Evolutionary conservation across 2,888 invertebrate species (phyloP).

Genomic region (Orchesella flavescens): DNA sequence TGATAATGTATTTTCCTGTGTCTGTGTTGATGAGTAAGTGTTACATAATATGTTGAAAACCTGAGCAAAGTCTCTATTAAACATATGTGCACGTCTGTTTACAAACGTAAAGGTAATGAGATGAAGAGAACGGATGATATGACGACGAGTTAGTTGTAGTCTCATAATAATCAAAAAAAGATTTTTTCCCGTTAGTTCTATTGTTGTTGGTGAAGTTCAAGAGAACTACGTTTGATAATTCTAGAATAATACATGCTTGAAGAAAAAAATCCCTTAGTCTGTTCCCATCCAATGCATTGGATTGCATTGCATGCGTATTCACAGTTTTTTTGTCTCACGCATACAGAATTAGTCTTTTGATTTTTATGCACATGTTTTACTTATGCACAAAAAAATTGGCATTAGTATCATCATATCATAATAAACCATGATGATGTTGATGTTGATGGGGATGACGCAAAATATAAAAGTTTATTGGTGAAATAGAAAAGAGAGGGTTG

Average conservation of each 20-base stretch:
- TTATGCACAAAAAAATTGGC: no score
- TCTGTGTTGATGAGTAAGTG: background rate
- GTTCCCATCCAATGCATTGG: no score
- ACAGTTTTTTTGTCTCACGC: no score
- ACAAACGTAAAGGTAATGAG: constrained; percentile 24
- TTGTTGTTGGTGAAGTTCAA: constrained; percentile 42
- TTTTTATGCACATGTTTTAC: no score
- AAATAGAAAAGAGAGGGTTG: no score
- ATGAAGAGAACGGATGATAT: constrained; percentile 43
- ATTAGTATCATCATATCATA: no score
- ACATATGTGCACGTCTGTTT: background rate
- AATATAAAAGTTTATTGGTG: no score
- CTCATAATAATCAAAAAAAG: constrained; percentile 39
- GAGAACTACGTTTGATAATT: background rate
- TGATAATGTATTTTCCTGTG: constrained; percentile 8
- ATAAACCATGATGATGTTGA: no score
- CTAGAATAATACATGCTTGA: background rate
- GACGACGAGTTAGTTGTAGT: constrained; percentile 11
- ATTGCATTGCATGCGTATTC: no score
- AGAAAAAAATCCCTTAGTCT: background rate
- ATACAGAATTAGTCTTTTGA: no score
- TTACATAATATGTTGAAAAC: background rate
- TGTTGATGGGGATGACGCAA: no score
- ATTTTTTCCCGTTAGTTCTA: constrained; percentile 48
- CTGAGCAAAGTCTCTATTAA: background rate